Evolutionary conservation across 2,797 vertebrate species (phyloP), one percentile per base, ranked within the genome.

Genomic region (Chloroceryle amazona): DNA sequence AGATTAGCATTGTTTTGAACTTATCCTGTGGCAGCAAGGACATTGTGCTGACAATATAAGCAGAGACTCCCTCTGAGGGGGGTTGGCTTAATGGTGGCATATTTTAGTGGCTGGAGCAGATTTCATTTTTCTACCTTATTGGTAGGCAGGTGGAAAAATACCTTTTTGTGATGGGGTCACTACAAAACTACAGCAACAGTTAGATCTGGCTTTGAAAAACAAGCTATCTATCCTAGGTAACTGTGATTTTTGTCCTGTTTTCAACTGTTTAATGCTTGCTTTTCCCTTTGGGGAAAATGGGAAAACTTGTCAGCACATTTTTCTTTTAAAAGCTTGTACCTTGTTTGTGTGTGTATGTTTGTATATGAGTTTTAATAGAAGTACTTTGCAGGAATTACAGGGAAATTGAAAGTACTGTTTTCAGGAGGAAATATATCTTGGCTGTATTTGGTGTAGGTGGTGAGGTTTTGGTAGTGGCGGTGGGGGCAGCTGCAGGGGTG

Each of bases 61-160:
- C 6, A 66, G 66, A 68, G 23, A 33, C 10, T 37, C 37, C 0
- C 3, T 0, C 1, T 10, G 13, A 31, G 2, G 13, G 29, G 0
- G 12, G 61, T 60, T 82, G 25, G 3, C 25, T 87, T 55, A n/a
- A n/a, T 10, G 35, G 28, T 11, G 18, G 31, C 8, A 2, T 57
- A 11, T 55, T 80, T 62, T 42, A 41, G 20, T 57, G 66, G 11
- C 39, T 89, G 25, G 7, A 89, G 26, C 7, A 44, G 25, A 37
- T 8, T 33, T 29, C 29, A 6, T 41, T 75, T 81, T 75, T 20
- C 28, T 47, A 0, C 51, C 11, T 68, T 20, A 13, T 8, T 39
- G 21, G 8, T 47, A 33, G 25, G 22, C 4, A 10, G 7, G 5
- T 57, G 13, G 8, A 49, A 44, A 74, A 35, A 19, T 25, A 17